These are phyloP conservation scores for Pyxicephalus adspersus DNA, from an alignment of 2,113 vertebrate genomes.

Conservation along the genomic window DNA sequence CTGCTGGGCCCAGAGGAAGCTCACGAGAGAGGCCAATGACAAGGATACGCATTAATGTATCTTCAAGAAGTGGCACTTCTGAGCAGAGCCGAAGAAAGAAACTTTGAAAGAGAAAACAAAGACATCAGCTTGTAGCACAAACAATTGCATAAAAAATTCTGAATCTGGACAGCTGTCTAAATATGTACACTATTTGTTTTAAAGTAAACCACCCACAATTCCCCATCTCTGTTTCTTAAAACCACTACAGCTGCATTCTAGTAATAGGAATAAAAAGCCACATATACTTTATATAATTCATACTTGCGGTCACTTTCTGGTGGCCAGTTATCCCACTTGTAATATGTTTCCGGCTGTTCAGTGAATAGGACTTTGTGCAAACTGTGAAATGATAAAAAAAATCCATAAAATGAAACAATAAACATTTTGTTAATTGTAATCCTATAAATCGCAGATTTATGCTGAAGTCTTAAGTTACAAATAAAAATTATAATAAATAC, in stretches of 20 bases:
- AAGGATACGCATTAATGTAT: constrained; percentile 94
- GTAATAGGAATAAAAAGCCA: too few relatives aligned
- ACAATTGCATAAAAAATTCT: too few relatives aligned
- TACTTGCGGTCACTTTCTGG: constrained; percentile 98
- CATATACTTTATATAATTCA: constrained; percentile 61
- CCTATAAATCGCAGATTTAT: too few relatives aligned
- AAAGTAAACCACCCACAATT: too few relatives aligned
- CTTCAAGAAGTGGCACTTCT: constrained; percentile 94
- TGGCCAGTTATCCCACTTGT: constrained; percentile 99
- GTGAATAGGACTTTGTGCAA: constrained; percentile 99
- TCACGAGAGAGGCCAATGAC: constrained; percentile 94
- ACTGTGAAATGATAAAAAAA: constrained; percentile 65
- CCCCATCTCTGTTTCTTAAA: too few relatives aligned
- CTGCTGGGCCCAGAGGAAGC: constrained; percentile 90
- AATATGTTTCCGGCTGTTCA: constrained; percentile 97
- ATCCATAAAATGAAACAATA: background rate
- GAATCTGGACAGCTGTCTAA: too few relatives aligned
- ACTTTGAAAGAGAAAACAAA: constrained; percentile 64
- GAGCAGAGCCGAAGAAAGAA: constrained; percentile 98
- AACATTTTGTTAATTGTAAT: too few relatives aligned
- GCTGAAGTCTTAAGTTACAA: too few relatives aligned
- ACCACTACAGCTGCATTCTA: too few relatives aligned
- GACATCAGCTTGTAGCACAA: background rate
- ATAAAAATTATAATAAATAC: too few relatives aligned
- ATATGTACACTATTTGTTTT: too few relatives aligned